phyloP scores from a whole-genome alignment of 2,888 invertebrate genomes.

The Melipona bicolor region DNA sequence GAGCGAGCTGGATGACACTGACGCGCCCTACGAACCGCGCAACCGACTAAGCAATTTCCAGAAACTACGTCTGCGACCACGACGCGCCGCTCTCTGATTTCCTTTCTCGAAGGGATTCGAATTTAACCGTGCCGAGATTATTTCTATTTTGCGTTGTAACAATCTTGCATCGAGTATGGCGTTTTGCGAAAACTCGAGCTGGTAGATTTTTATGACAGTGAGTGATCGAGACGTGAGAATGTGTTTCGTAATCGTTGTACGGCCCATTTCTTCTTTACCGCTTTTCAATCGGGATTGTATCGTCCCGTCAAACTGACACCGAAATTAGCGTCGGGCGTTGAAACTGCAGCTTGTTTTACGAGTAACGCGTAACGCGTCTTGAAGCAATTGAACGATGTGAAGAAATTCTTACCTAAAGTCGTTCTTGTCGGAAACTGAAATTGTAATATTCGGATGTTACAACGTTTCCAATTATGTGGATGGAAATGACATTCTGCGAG shows the following conservation, averaged over 20 bases:
- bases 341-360: not conserved
- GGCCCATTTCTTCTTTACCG: not conserved
- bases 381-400: not conserved
- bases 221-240: no score
- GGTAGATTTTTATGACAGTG: no score
- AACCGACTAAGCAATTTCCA: conserved; percentile 34
- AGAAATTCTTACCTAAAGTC: no score
- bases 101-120: not conserved
- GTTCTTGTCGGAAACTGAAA: not conserved
- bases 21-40: conserved; percentile 13
- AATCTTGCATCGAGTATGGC: no score
- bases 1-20: conserved; percentile 31
- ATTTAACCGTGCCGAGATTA: no score
- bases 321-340: not conserved
- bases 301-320: not conserved
- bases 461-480: not conserved
- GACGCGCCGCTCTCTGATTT: no score
- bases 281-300: not conserved
- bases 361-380: not conserved
- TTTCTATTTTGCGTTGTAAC: no score
- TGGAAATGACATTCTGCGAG: not conserved
- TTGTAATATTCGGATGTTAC: not conserved
- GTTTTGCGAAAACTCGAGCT: no score
- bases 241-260: not conserved
- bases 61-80: not conserved